phyloP scores from a whole-genome alignment of 2,888 invertebrate species.

The Oxytorus armatus region DNA sequence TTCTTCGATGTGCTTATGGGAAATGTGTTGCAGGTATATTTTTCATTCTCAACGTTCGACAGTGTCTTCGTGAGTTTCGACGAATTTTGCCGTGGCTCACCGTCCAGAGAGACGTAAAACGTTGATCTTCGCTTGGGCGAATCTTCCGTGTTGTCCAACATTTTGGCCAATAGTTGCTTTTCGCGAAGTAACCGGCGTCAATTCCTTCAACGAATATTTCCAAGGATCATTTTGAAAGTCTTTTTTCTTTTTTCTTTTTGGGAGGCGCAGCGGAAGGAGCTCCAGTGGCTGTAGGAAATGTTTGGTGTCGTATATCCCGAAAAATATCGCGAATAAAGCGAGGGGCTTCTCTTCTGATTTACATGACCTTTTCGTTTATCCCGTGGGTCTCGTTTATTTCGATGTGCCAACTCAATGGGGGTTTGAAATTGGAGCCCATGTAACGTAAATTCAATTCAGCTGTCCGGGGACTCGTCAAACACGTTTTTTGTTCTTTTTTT shows the following conservation, averaged over 20 bases:
- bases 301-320: conserved; percentile 35
- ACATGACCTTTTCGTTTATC: conserved; percentile 30
- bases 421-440: conserved; percentile 56
- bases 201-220: neutral
- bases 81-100: conserved; percentile 73
- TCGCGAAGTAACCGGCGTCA: neutral
- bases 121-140: conserved; percentile 87
- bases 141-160: conserved; percentile 77
- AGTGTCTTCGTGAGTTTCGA: conserved; percentile 74
- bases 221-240: neutral
- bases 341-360: conserved; percentile 23
- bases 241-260: conserved; percentile 15
- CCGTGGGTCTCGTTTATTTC: conserved; percentile 16
- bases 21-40: conserved; percentile 87
- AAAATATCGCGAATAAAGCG: conserved; percentile 12
- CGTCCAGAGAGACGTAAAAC: conserved; percentile 90
- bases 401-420: conserved; percentile 18
- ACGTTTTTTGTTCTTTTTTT: conserved; percentile 22
- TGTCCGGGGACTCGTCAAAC: conserved; percentile 43
- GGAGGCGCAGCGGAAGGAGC: too few relatives aligned
- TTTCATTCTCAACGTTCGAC: conserved; percentile 79
- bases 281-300: neutral
- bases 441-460: conserved; percentile 48
- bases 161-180: conserved; percentile 43
- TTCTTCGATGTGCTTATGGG: conserved; percentile 82